Evolutionary conservation across 1,140 invertebrate genomes (phyloP).

Genomic region (Conus betulinus): DNA sequence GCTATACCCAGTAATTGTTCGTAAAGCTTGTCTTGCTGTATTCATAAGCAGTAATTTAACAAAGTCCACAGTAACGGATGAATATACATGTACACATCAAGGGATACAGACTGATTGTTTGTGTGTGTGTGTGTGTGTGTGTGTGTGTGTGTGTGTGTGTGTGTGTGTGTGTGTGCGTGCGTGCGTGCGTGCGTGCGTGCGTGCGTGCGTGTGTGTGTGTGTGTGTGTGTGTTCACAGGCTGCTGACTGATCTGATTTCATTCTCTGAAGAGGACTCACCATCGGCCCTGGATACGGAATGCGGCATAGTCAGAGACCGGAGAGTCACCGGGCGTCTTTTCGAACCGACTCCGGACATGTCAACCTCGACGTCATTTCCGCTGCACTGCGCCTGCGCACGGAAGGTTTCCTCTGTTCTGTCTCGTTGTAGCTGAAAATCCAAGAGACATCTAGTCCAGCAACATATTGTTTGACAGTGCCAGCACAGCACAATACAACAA

Average conservation of each 20-base stretch:
- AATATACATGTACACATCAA: no score
- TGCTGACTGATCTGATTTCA: no score
- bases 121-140: background rate
- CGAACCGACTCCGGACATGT: background rate
- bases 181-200: no score
- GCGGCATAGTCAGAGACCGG: background rate
- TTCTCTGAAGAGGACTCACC: background rate
- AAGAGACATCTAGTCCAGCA: background rate
- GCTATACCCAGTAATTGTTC: background rate
- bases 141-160: background rate
- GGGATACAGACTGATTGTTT: no score
- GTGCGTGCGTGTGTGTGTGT: no score
- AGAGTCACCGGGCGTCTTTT: conserved; percentile 8
- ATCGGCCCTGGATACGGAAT: background rate
- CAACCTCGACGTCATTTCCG: background rate
- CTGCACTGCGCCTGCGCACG: conserved; percentile 16
- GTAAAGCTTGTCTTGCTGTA: no score
- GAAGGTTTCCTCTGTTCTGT: background rate
- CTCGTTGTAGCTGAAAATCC: background rate
- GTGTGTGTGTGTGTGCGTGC: no score
- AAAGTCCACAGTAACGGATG: no score
- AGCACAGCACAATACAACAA: background rate
- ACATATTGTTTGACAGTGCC: no score
- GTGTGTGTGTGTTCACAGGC: no score
- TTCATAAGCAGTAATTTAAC: no score